Conservation (phyloP, 2,888 invertebrate species). For the Crematogaster levior region DNA sequence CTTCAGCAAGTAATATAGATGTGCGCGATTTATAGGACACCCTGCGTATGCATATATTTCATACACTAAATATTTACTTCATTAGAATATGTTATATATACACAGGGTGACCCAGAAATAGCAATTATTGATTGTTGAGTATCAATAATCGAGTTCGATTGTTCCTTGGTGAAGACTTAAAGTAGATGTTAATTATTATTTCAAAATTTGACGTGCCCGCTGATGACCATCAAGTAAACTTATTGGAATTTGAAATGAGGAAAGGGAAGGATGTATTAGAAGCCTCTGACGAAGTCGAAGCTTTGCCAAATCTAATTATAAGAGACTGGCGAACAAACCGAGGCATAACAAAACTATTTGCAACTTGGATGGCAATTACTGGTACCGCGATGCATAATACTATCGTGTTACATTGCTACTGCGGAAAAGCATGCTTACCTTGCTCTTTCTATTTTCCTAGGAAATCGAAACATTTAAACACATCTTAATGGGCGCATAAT, state of each 20-base stretch:
- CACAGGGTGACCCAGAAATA: slow-evolving; percentile 38
- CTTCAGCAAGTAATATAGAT: neutral
- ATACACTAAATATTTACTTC: slow-evolving; percentile 69
- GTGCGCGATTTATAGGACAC: slow-evolving; percentile 1
- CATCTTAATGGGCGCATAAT: slow-evolving; percentile 29
- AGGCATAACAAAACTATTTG: slow-evolving; percentile 54
- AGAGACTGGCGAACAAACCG: slow-evolving; percentile 49
- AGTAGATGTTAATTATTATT: too few relatives aligned
- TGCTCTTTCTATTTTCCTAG: slow-evolving; percentile 14
- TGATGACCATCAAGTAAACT: neutral
- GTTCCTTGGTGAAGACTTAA: neutral
- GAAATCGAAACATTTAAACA: slow-evolving; percentile 40
- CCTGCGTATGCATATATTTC: slow-evolving; percentile 70
- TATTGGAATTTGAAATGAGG: neutral
- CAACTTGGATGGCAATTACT: slow-evolving; percentile 59
- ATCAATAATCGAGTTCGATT: slow-evolving; percentile 3
- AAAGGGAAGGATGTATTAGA: neutral
- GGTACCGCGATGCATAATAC: slow-evolving; percentile 65
- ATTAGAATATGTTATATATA: slow-evolving; percentile 73
- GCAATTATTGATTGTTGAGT: too few relatives aligned
- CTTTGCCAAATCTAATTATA: slow-evolving; percentile 23
- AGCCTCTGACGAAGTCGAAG: neutral
- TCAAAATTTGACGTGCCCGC: neutral
- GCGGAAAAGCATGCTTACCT: slow-evolving; percentile 26
- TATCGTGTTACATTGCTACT: slow-evolving; percentile 36